Base-by-base conservation (phyloP, 1,140 invertebrate genomes). In the Hylaeus volcanicus region DNA sequence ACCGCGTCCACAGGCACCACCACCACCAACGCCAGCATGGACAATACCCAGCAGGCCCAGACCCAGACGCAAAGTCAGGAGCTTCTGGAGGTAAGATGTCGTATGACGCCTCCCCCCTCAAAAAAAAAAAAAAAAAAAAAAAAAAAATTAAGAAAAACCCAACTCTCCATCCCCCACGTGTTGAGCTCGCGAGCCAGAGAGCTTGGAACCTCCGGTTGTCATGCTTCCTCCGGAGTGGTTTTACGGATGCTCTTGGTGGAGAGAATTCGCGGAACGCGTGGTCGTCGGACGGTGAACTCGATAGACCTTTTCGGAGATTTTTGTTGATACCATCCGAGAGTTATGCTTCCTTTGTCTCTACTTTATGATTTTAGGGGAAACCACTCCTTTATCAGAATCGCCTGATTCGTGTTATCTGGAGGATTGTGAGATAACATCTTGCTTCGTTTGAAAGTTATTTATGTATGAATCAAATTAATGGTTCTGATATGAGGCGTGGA, bases 81-180 rank as follows among this genome's bases (percentile, higher is more conserved):
- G 88, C 88, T 93, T 89, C 92, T 93, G 90, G 92, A 93, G 92
- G 92, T 93, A 93, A 93, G 90, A 90, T 90, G 86, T 86, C 87
- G 89, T 88, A 85, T 82, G 79, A 77, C 78, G 77, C 86, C 88
- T 85, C 84, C 69, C 82, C 77, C 53, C 69, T 26, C 72, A 26
- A 73, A 48, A n/a, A 48, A 45, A 72, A 63, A 53, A 64, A 48
- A n/a, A 48, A 45, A 72, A 63, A 53, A 64, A 26, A 60, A 45
- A 64, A 51, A 51, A 9, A 51, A 9, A 51, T 9, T 9, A 45
- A 45, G 43, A 45, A 45, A 45, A 45, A 51, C 53, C 70, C 63
- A 81, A 70, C 71, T 64, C 56, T n/a, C 58, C n/a, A 60, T 56
- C 74, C 61, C 55, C 45, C 39, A 51, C 58, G 58, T 60, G 26